These are phyloP conservation scores for Scytalopus superciliaris DNA, from an alignment of 2,113 vertebrate species.

Conservation along the genomic window DNA sequence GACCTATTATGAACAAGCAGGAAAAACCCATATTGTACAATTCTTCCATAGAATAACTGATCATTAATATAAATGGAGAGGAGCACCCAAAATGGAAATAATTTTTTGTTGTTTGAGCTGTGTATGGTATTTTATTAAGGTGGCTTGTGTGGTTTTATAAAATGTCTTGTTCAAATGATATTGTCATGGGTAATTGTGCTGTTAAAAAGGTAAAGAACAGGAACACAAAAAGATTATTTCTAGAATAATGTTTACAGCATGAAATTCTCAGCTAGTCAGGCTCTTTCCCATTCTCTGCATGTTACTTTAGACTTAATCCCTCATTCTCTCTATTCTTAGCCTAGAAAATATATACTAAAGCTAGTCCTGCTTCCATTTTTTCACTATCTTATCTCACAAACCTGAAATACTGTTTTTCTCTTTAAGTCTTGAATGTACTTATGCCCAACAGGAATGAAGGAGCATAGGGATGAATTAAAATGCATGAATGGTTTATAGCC, in stretches of 20 bases:
- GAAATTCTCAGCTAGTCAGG: neutral
- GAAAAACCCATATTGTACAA: conserved; percentile 25
- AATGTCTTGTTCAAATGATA: neutral
- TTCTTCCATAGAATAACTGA: conserved; percentile 8
- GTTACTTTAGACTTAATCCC: neutral
- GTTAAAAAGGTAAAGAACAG: conserved; percentile 21
- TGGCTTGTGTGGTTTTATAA: neutral
- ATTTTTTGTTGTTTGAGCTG: neutral
- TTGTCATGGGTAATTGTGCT: neutral
- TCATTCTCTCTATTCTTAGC: neutral
- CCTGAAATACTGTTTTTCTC: neutral
- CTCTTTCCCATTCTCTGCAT: neutral
- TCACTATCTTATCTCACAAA: neutral
- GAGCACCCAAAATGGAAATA: neutral
- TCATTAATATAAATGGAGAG: conserved; percentile 43
- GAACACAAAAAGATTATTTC: conserved; percentile 1
- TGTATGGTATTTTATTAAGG: neutral
- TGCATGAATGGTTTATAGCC: neutral
- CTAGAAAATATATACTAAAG: neutral
- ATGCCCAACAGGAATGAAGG: neutral
- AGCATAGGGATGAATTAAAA: neutral
- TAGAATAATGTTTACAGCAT: neutral
- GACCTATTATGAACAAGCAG: conserved; percentile 32
- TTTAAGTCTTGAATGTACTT: neutral
- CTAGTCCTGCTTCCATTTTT: neutral